phyloP scores from a whole-genome alignment of 2,113 vertebrate genomes.

The Hemibates koningsi region DNA sequence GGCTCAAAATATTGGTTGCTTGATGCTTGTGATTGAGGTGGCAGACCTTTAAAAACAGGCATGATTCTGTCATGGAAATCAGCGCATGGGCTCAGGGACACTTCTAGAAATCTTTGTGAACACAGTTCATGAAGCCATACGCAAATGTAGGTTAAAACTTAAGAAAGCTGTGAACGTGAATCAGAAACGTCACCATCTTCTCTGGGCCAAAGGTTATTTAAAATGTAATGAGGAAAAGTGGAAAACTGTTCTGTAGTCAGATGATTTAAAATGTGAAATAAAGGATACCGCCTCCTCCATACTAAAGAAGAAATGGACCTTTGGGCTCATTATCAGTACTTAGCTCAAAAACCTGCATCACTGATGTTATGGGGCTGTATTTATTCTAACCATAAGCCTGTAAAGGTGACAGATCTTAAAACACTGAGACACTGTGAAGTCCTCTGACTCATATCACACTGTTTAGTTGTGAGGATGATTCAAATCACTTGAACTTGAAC shows the following conservation, averaged over 20 bases:
- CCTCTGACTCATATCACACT: background rate
- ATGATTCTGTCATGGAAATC: background rate
- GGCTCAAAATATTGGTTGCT: background rate
- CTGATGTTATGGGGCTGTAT: background rate
- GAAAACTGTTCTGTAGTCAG: background rate
- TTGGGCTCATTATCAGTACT: background rate
- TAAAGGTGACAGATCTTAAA: background rate
- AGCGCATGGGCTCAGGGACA: background rate
- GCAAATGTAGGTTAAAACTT: background rate
- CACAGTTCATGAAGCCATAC: background rate
- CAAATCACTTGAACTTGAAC: background rate
- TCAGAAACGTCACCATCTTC: background rate
- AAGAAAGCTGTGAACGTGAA: background rate
- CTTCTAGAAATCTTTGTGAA: background rate
- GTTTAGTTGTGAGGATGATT: background rate
- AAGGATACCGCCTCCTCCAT: background rate
- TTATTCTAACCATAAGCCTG: background rate
- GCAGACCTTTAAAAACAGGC: background rate
- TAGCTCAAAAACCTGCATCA: background rate
- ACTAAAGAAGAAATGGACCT: background rate
- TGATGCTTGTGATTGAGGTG: background rate
- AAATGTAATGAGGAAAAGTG: background rate
- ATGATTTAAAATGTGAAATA: background rate
- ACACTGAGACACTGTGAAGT: background rate
- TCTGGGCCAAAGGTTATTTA: background rate